Evolutionary conservation across 2,888 invertebrate species (phyloP).

Genomic region (Papilio gigon): DNA sequence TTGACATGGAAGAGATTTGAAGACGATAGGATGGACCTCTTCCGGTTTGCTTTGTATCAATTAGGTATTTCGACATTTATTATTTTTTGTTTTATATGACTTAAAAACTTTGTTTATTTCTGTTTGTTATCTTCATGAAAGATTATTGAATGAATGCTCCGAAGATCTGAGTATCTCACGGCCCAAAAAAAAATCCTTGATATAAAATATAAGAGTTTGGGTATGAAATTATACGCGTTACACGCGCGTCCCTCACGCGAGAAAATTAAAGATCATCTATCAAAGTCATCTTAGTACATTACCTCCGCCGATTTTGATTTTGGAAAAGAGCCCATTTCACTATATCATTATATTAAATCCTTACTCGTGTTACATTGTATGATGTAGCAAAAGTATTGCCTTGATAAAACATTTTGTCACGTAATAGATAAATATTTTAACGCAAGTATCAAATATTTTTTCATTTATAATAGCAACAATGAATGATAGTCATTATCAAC

Average conservation of each 20-base stretch:
- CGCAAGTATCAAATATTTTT: no score
- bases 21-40: no score
- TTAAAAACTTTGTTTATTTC: not conserved
- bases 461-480: no score
- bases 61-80: no score
- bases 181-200: constrained; percentile 3
- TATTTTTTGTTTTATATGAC: no score
- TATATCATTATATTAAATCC: constrained; percentile 21
- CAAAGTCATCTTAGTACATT: constrained; percentile 57
- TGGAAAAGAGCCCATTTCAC: constrained; percentile 26
- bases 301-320: constrained; percentile 42
- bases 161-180: not conserved
- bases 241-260: constrained; percentile 28
- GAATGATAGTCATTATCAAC: no score
- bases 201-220: constrained; percentile 10
- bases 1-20: no score
- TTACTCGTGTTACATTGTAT: constrained; percentile 29
- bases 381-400: not conserved
- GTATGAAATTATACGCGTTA: constrained; percentile 17
- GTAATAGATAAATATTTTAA: not conserved
- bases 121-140: not conserved
- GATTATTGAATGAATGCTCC: not conserved
- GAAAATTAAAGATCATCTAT: constrained; percentile 53
- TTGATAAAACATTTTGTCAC: not conserved
- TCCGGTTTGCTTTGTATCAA: no score